Evolutionary conservation across 2,113 vertebrate species (phyloP), one percentile per base, ranked within the genome.

Genomic region (Bubo scandiacus): DNA sequence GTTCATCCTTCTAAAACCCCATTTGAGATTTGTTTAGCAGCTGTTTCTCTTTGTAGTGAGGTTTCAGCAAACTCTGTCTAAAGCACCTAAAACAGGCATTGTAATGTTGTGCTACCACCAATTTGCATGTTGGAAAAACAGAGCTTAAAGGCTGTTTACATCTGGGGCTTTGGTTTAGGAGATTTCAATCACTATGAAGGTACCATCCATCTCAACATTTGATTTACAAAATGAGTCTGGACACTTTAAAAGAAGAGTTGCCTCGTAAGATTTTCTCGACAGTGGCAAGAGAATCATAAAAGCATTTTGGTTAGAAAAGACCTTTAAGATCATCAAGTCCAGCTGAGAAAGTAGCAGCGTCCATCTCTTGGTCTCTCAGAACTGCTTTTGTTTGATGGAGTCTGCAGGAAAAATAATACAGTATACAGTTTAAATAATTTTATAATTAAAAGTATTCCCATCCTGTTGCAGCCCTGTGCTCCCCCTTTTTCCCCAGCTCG

Each of bases 401-500:
- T 11, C 20, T 3, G 23, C 75, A 70, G 40, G 73, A 15, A 70
- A 51, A 66, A n/a, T 6, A 59, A 18, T 5, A 19, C 34, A 8
- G 4, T 38, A 6, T 13, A 19, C 3, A 16, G 15, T n/a, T 61
- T 34, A 16, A 23, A 10, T 42, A 30, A 32, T 29, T 30, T 54
- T 32, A 16, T 22, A 16, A 32, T 29, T 2, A 5, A 16, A 29
- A 22, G 9, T 14, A 4, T 47, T 42, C 25, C 45, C 43, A 4
- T 4, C 17, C 36, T 12, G 23, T 14, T 12, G 47, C 36, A 57
- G 11, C 30, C 20, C 38, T 27, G 34, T 20, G 58, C 34, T 83
- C 12, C 29, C 34, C 40, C 12, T 13, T 43, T 27, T 8, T 20
- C 43, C 49, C 30, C 15, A 5, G n/a, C 29, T 40, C 0, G 0